Evolutionary conservation across 2,797 vertebrate genomes (phyloP).

Genomic region (Toxotes lorentzi): DNA sequence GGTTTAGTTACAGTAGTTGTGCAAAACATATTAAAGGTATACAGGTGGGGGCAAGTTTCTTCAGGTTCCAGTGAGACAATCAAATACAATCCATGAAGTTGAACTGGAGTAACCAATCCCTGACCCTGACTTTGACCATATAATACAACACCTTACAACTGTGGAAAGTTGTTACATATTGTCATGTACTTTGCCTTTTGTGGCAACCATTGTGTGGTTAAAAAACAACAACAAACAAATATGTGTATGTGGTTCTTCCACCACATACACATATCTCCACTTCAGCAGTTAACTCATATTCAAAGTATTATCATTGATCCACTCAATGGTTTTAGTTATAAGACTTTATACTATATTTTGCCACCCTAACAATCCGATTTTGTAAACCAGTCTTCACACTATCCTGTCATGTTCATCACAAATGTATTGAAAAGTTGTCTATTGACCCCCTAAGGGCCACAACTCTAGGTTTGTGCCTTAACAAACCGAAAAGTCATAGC

Average conservation of each 20-base stretch:
- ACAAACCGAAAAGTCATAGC: neutral
- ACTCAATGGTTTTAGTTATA: too few relatives aligned
- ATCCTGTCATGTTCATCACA: neutral
- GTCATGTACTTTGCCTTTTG: too few relatives aligned
- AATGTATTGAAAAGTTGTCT: constrained; percentile 11
- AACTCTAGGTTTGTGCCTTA: neutral
- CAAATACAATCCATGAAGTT: neutral
- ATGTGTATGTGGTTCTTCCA: too few relatives aligned
- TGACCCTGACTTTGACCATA: too few relatives aligned
- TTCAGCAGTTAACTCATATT: too few relatives aligned
- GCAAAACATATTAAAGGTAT: neutral
- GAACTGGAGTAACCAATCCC: neutral
- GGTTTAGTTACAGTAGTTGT: neutral
- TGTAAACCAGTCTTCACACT: neutral
- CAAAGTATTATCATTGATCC: neutral
- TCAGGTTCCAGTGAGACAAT: neutral
- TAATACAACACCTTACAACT: too few relatives aligned
- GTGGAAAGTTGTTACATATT: too few relatives aligned
- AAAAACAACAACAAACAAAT: too few relatives aligned
- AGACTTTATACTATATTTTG: too few relatives aligned
- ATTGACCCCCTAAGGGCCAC: neutral
- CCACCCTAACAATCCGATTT: neutral
- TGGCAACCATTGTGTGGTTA: too few relatives aligned
- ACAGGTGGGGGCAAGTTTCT: neutral
- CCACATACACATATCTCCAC: too few relatives aligned